These are phyloP conservation scores for Lissonota sp. DNA, from an alignment of 2,888 invertebrate species.

Conservation along the genomic window DNA sequence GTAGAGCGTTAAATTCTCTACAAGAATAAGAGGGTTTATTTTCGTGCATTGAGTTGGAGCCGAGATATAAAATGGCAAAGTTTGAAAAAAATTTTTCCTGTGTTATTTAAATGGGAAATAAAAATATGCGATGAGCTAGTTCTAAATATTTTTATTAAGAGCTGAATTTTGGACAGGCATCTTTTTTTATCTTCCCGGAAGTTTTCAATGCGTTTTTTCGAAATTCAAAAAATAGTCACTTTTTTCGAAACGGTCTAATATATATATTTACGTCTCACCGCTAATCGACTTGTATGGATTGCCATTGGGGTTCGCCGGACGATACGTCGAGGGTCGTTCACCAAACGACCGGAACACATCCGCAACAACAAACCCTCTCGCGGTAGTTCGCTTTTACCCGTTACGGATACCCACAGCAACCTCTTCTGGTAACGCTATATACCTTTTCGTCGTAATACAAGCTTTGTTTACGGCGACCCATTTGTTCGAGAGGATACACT, in stretches of 20 bases:
- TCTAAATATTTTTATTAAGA: too few species aligned
- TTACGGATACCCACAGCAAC: slow-evolving; percentile 56
- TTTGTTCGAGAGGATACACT: slow-evolving; percentile 67
- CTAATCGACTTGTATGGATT: slow-evolving; percentile 62
- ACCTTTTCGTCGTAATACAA: slow-evolving; percentile 65
- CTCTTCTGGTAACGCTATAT: slow-evolving; percentile 32
- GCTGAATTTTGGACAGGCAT: too few species aligned
- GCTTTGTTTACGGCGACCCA: slow-evolving; percentile 71
- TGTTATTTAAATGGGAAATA: too few species aligned
- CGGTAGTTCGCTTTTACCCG: slow-evolving; percentile 50
- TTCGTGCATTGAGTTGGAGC: too few species aligned
- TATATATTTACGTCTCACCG: slow-evolving; percentile 49
- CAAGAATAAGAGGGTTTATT: too few species aligned
- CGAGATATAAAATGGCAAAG: too few species aligned
- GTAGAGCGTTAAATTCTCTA: too few species aligned
- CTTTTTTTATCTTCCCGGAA: too few species aligned
- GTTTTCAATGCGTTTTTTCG: too few species aligned
- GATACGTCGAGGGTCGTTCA: slow-evolving; percentile 59
- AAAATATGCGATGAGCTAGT: too few species aligned
- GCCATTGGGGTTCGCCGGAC: slow-evolving; percentile 51
- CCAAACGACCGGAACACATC: slow-evolving; percentile 64
- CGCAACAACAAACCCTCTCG: slow-evolving; percentile 58
- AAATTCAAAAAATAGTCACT: too few species aligned
- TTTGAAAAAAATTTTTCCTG: too few species aligned
- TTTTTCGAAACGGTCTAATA: not conserved